Base-by-base conservation (phyloP, 2,888 invertebrate genomes). In the Scaeva pyrastri region DNA sequence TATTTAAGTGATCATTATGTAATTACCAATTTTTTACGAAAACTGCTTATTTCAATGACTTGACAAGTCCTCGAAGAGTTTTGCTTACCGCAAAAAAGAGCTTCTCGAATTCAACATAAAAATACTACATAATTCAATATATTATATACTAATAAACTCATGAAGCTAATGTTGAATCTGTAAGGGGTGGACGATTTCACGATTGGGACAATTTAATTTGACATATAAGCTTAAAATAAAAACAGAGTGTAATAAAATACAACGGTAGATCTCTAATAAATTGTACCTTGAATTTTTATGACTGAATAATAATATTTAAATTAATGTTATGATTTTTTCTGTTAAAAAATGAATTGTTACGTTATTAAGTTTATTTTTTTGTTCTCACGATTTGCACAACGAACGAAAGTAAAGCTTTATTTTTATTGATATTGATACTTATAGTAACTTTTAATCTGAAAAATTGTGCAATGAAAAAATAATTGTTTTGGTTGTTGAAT, bases 241-340 rank as follows among this genome's bases (percentile, higher is more conserved):
- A 39, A 64, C 19, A 76, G 43, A 64, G 31, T 75, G 75, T 84
- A 75, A 56, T 73, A 50, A 66, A 77, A 41, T 73, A 68, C 43
- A 81, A 77, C 68, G 26, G 76, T 77, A 76, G 85, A 85, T 85
- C 81, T 85, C 85, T 76, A 76, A 71, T 39, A 77, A 81, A 85
- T 85, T 73, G 85, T 85, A 85, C 85, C 85, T 85, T 73, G 81
- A 48, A 81, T 75, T 58, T 52, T 71, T 60, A 66, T 76, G 76
- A 85, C 79, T 84, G 71, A 84, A 85, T 80, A 76, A 68, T 52
- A n/a, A 48, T 66, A 66, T 48, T 66, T 64, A 39, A 58, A 39
- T 58, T 58, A 72, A 8, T 66, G 41, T 23, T 50, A 50, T 19
- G 19, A 58, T 19, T 55, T 72, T 0, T 73, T 21, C 14, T 10